Conservation (phyloP, 1,140 invertebrate genomes). For the Stegodyphus dumicola region DNA sequence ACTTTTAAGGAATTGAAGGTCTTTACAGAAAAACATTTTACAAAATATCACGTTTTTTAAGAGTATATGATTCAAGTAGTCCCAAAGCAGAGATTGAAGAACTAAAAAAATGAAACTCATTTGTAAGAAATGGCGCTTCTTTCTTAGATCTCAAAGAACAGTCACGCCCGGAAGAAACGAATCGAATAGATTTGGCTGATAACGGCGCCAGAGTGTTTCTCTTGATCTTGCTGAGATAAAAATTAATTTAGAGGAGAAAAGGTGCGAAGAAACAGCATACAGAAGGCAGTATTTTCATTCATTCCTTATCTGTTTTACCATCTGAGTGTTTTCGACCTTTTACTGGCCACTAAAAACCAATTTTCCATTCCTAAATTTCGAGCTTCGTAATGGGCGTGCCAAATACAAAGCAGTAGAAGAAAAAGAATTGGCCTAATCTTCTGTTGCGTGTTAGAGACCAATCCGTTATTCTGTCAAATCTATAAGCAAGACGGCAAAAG, state of each 20-base stretch:
- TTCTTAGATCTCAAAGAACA: neutral
- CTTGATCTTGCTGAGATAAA: conserved; percentile 45
- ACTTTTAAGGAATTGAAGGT: no score
- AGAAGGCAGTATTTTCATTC: conserved; percentile 36
- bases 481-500: conserved; percentile 56
- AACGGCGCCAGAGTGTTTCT: conserved; percentile 10
- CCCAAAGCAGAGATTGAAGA: neutral
- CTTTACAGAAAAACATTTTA: no score
- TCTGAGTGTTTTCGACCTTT: conserved; percentile 33
- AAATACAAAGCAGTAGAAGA: conserved; percentile 2
- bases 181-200: conserved; percentile 32
- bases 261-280: conserved; percentile 49
- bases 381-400: conserved; percentile 38
- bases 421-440: neutral
- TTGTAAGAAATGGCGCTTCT: neutral
- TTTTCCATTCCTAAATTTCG: conserved; percentile 49
- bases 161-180: conserved; percentile 21
- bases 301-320: conserved; percentile 35
- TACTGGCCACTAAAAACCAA: conserved; percentile 50
- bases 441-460: conserved; percentile 40
- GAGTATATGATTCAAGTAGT: neutral
- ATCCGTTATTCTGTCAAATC: conserved; percentile 59
- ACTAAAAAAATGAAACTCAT: neutral
- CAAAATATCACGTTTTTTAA: conserved; percentile 6
- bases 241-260: conserved; percentile 52